Evolutionary conservation across 2,888 invertebrate species (phyloP).

Genomic region (Lampropteryx suffumata): DNA sequence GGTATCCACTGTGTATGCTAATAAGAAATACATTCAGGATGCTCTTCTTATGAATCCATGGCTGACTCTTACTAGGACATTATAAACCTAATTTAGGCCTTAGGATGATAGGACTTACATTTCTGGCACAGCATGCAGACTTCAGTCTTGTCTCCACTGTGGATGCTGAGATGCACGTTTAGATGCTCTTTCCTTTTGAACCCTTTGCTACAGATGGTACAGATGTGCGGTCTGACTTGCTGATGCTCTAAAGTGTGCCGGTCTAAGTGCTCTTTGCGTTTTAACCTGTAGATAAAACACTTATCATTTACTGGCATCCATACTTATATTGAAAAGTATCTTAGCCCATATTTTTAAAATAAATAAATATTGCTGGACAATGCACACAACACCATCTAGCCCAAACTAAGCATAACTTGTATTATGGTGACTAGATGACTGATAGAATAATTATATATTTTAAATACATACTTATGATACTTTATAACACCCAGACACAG

Average conservation of each 20-base stretch:
- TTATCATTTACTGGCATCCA: too few relatives aligned
- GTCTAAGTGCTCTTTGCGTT: constrained; percentile 90
- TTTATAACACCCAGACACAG: too few relatives aligned
- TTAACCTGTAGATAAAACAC: constrained; percentile 67
- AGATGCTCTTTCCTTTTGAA: constrained; percentile 93
- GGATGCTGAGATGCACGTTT: constrained; percentile 90
- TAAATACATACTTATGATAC: too few relatives aligned
- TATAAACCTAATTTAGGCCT: not conserved
- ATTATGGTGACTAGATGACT: too few relatives aligned
- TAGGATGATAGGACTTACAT: constrained; percentile 56
- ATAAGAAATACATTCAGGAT: too few relatives aligned
- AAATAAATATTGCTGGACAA: too few relatives aligned
- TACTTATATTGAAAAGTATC: not conserved
- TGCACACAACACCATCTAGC: too few relatives aligned
- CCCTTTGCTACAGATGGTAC: constrained; percentile 88
- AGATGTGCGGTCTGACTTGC: constrained; percentile 88
- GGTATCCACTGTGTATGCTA: constrained; percentile 91
- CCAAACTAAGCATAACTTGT: too few relatives aligned
- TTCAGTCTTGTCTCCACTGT: constrained; percentile 90
- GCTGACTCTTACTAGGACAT: not conserved
- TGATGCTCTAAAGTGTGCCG: constrained; percentile 89
- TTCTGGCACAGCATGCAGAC: constrained; percentile 88
- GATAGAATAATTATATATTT: too few relatives aligned
- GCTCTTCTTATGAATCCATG: constrained; percentile 83
- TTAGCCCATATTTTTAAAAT: too few relatives aligned